These are phyloP conservation scores for Peucedramus taeniatus DNA, from an alignment of 2,113 vertebrate species.

Conservation along the genomic window DNA sequence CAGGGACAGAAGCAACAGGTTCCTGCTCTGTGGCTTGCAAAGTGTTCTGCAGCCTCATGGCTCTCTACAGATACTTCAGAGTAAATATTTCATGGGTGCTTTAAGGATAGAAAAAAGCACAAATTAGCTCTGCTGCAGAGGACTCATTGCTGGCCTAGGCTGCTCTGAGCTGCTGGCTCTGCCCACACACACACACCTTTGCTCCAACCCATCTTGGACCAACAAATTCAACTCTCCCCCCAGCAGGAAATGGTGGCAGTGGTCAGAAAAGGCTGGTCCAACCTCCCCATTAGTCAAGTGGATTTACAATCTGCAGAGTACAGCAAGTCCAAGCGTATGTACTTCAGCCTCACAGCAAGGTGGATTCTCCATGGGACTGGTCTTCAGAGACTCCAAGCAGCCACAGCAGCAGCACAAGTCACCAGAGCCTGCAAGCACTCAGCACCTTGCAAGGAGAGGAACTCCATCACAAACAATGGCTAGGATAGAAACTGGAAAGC, in stretches of 20 bases:
- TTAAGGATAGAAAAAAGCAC: neutral
- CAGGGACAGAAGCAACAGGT: neutral
- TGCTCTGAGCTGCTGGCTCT: neutral
- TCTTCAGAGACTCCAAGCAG: neutral
- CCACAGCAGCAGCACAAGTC: neutral
- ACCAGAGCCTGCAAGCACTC: neutral
- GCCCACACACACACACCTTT: neutral
- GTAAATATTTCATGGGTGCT: neutral
- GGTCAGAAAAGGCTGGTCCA: neutral
- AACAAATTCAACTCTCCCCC: neutral
- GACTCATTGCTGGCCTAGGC: neutral
- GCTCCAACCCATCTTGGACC: neutral
- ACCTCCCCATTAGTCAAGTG: neutral
- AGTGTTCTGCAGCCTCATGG: neutral
- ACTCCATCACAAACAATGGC: neutral
- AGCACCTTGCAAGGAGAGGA: neutral
- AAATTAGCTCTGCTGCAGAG: neutral
- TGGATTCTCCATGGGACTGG: neutral
- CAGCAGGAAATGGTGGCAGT: neutral
- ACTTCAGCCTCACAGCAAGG: neutral
- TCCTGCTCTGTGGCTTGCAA: neutral
- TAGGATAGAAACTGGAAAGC: neutral
- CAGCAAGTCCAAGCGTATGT: neutral
- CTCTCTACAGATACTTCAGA: neutral
- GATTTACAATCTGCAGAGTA: neutral